A percentile compares a stretch with the other conserved stretches of the same genome.
phyloP scores from a whole-genome alignment of 2,797 vertebrate genomes.

The Peromyscus melanophrys region DNA sequence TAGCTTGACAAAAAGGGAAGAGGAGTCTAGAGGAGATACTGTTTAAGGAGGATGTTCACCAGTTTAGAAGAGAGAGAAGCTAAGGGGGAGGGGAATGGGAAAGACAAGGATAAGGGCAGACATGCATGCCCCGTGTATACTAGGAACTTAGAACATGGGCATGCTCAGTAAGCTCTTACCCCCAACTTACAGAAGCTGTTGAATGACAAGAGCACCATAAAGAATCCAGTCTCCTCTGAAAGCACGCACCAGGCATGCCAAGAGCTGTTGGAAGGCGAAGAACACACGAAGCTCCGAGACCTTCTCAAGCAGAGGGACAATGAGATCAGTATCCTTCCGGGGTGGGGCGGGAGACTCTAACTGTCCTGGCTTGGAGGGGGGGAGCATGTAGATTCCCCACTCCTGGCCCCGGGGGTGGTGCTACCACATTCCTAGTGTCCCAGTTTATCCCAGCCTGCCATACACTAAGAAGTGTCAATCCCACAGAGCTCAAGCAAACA shows the following conservation, averaged over 20 bases:
- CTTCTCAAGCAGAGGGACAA: conserved; percentile 94
- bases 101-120: neutral
- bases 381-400: neutral
- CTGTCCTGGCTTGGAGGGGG: neutral
- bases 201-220: conserved; percentile 72
- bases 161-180: neutral
- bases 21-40: neutral
- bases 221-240: conserved; percentile 36
- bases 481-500: neutral
- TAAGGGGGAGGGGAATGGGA: neutral
- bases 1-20: neutral
- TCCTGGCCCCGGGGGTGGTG: neutral
- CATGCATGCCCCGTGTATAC: accelerated
- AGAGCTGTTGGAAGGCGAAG: conserved; percentile 72
- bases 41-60: neutral
- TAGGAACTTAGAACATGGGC: neutral
- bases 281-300: conserved; percentile 90
- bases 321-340: conserved; percentile 96
- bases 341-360: neutral
- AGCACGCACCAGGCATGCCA: conserved; percentile 57
- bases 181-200: conserved; percentile 85
- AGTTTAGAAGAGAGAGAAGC: neutral
- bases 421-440: neutral
- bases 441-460: neutral
- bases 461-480: neutral